These are phyloP conservation scores for Vanacampus margaritifer DNA, from an alignment of 2,113 vertebrate genomes.

Conservation along the genomic window DNA sequence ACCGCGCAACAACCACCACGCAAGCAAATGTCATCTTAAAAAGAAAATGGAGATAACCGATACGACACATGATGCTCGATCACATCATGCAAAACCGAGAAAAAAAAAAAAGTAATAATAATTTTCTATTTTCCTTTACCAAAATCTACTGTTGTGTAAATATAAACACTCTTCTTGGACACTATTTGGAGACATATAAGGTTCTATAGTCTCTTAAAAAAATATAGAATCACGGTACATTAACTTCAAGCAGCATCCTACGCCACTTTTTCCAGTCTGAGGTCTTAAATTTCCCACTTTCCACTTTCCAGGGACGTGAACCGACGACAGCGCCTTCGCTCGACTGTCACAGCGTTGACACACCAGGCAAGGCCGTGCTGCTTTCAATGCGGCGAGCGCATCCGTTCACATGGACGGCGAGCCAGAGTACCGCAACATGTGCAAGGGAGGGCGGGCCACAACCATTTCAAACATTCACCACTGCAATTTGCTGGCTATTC, in stretches of 20 bases:
- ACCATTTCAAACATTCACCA: slow-evolving; percentile 51
- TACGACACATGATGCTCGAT: not conserved
- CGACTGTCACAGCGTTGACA: not conserved
- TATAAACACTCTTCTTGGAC: not conserved
- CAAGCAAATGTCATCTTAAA: slow-evolving; percentile 37
- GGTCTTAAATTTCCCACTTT: not conserved
- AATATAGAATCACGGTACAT: not conserved
- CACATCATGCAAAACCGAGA: too few relatives aligned
- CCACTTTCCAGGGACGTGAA: not conserved
- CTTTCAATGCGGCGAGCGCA: not conserved
- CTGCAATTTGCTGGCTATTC: slow-evolving; percentile 61
- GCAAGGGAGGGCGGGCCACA: slow-evolving; percentile 40
- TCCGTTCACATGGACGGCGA: not conserved
- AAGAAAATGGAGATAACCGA: not conserved
- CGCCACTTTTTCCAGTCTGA: not conserved
- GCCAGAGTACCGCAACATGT: slow-evolving; percentile 7
- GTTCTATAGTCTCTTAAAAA: not conserved
- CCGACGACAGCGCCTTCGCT: not conserved
- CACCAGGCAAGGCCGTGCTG: not conserved
- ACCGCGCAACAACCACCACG: slow-evolving; percentile 45
- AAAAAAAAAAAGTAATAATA: too few relatives aligned
- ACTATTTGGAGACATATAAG: not conserved
- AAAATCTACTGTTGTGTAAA: not conserved
- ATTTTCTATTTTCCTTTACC: too few relatives aligned
- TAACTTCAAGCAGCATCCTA: not conserved